Base-by-base conservation (phyloP, 2,888 invertebrate species). In the Tenthredo livida region DNA sequence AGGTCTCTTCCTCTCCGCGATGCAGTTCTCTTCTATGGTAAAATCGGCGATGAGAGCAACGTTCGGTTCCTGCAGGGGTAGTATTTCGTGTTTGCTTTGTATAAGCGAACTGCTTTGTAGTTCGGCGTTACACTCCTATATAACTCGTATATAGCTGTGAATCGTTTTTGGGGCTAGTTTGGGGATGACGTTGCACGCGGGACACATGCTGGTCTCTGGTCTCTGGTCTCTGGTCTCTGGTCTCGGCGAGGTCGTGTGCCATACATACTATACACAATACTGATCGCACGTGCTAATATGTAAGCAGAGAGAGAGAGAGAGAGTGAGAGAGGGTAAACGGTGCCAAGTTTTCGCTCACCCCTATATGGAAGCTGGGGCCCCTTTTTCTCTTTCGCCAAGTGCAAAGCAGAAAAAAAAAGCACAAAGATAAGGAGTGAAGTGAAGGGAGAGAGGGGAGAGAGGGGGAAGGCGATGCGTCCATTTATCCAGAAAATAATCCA, bases 401-500 rank as follows among this genome's bases (percentile, higher is more conserved):
- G 37, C 9, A 33, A 6, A 70, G 15, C 37, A n/a, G 37, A 17
- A 7, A 33, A 29, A 70, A 25, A 33, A 9, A 1, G 33, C n/a
- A 33, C 7, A 15, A 29, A 21, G 70, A 9, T 25, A 17, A n/a
- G n/a, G 73, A 33, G 2, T 17, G 29, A 7, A 25, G 15, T 2
- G 15, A 75, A 37, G 37, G 15, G 12, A 54, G 17, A 7, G 25
- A 29, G n/a, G n/a, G n/a, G n/a, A 15, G n/a, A 2, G 29, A 25
- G 47, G 84, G 73, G 21, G n/a, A 21, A 58, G 0, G n/a, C n/a
- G 2, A 4, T 43, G 89, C 88, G 89, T 92, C 90, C 91, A 90
- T 92, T 92, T 93, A 92, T 92, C 90, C 90, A 89, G 91, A 92
- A 93, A 93, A 93, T 93, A 93, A 93, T 93, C 92, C 92, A 9